These are phyloP conservation scores for Fulica atra DNA, from an alignment of 2,113 vertebrate species.

Conservation along the genomic window DNA sequence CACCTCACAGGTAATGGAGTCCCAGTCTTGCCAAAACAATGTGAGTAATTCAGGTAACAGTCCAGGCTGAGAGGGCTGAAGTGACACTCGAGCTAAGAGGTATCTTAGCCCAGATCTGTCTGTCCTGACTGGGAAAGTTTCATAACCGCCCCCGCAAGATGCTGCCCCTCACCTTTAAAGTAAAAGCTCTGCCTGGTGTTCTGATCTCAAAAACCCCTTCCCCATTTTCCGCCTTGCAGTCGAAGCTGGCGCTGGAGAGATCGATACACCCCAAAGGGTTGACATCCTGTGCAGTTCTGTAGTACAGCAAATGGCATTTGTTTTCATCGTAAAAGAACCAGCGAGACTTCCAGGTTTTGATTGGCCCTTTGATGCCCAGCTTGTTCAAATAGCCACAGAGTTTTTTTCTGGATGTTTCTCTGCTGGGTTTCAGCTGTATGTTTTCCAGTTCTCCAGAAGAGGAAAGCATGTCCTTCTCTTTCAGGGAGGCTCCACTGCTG, in stretches of 20 bases:
- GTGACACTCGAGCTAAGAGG: neutral
- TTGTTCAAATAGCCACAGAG: slow-evolving; percentile 94
- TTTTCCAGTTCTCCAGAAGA: neutral
- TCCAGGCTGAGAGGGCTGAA: neutral
- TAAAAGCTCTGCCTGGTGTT: slow-evolving; percentile 84
- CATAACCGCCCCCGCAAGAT: neutral
- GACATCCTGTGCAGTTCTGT: slow-evolving; percentile 86
- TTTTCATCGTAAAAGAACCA: slow-evolving; percentile 92
- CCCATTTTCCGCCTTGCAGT: slow-evolving; percentile 82
- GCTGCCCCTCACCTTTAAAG: slow-evolving; percentile 84
- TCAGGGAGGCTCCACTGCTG: neutral
- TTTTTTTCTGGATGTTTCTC: slow-evolving; percentile 53
- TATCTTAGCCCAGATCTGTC: neutral
- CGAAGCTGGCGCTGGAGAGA: slow-evolving; percentile 81
- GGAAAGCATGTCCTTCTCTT: neutral
- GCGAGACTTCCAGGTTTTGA: slow-evolving; percentile 91
- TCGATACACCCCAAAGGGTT: slow-evolving; percentile 86
- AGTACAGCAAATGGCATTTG: slow-evolving; percentile 87
- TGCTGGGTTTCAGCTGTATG: neutral
- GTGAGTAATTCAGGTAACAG: neutral
- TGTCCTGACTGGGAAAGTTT: neutral
- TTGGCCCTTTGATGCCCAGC: slow-evolving; percentile 84
- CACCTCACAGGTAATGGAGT: neutral
- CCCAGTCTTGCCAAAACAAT: neutral
- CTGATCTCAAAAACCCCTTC: slow-evolving; percentile 89